Evolutionary conservation across 2,113 vertebrate species (phyloP), one percentile per base, ranked within the genome.

Genomic region (Salvelinus namaycush): DNA sequence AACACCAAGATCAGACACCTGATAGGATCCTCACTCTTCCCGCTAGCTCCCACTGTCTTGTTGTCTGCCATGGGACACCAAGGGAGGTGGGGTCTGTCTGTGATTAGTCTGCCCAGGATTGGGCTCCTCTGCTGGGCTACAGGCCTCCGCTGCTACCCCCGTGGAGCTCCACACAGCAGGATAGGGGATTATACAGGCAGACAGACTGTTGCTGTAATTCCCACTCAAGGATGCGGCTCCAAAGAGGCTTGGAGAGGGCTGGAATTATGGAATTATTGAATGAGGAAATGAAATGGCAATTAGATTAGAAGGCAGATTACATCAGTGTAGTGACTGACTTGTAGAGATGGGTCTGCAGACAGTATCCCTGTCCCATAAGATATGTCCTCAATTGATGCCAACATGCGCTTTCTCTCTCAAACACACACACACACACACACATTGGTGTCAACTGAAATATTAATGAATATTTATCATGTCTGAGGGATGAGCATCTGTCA

Each of bases 161-260:
- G 88, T 65, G 31, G 83, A 57, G 70, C 8, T 9, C 49, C 59
- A 48, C 87, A 72, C 83, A 77, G 77, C 81, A 68, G 80, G 79
- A 59, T 57, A 57, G 73, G 59, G 76, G 84, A 84, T 85, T 87
- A 88, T 85, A 87, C 2, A 73, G 72, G 24, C 68, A 76, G 83
- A 81, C 62, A 64, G 68, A 71, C 70, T 12, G 66, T 54, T 66
- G 57, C 77, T 78, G 60, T 77, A 29, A 76, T 68, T 76, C 70
- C 29, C 0, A 12, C 65, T 77, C 4, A 22, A 72, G 18, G 22
- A 70, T 71, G 20, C 1, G 39, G 16, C 11, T 57, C 22, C 34
- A 44, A 5, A 68, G 48, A 54, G 22, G 22, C 7, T 68, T 24
- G 20, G 57, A 64, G 11, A 11, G 57, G 22, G 29, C 11, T 39